Percentiles rank a stretch among this genome's conserved stretches.
Evolutionary conservation across 2,113 vertebrate genomes (phyloP).

Genomic region (Octodon degus): DNA sequence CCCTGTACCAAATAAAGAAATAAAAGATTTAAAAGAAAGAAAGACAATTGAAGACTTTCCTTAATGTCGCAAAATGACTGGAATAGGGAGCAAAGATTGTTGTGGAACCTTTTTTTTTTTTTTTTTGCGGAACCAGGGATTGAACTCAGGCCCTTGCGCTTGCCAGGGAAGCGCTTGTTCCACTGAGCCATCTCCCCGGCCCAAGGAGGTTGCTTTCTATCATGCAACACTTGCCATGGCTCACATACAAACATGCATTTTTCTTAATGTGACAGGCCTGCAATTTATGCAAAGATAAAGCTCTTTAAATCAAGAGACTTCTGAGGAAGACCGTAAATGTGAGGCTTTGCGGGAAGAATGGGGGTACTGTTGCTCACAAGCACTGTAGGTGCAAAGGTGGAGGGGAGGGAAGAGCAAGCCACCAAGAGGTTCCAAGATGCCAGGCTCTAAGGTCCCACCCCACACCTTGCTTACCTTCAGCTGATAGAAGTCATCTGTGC

Average conservation of each 20-base stretch:
- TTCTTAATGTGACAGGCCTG: not conserved
- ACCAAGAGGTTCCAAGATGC: not conserved
- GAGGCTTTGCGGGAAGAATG: not conserved
- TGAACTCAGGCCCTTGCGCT: too few species aligned
- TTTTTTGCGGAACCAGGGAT: too few species aligned
- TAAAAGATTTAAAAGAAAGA: not conserved
- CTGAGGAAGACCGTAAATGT: not conserved
- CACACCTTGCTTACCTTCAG: constrained; percentile 92
- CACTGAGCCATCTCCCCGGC: too few species aligned
- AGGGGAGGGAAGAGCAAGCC: not conserved
- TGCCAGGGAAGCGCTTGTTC: too few species aligned
- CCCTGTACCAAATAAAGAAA: too few species aligned
- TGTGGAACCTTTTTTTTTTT: too few species aligned
- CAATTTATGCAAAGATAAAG: constrained; percentile 10
- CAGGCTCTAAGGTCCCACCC: not conserved
- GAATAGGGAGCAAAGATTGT: not conserved
- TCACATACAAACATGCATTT: not conserved
- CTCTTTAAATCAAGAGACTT: not conserved
- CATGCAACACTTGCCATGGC: rapidly evolving
- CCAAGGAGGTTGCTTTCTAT: not conserved
- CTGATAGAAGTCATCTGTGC: constrained; percentile 99
- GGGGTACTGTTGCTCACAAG: constrained; percentile 15
- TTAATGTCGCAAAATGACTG: not conserved
- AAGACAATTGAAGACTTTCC: constrained; percentile 51
- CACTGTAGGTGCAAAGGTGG: not conserved